Percentiles rank a stretch among this genome's conserved stretches.
Conservation (phyloP, 1,140 invertebrate species). For the Cepaea nemoralis region DNA sequence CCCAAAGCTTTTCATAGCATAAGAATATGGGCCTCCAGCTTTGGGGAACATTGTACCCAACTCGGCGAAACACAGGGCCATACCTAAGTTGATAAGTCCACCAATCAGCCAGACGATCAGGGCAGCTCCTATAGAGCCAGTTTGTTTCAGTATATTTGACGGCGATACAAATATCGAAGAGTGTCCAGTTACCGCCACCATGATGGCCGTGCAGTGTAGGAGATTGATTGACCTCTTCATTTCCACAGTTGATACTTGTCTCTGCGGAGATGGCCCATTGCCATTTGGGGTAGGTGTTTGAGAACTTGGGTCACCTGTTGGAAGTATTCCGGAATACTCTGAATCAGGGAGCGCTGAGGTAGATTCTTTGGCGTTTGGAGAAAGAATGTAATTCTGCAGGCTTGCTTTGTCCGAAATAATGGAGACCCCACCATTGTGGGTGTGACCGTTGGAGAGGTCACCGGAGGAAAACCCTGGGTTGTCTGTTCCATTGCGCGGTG, state of each 20-base stretch:
- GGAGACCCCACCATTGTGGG: background rate
- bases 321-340: background rate
- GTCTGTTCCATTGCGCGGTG: background rate
- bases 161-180: constrained; percentile 65
- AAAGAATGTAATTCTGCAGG: background rate
- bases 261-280: background rate
- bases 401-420: constrained; percentile 15
- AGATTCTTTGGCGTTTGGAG: background rate
- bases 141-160: constrained; percentile 51
- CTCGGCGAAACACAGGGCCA: constrained; percentile 96
- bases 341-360: background rate
- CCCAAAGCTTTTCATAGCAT: constrained; percentile 90
- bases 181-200: constrained; percentile 65
- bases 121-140: constrained; percentile 73
- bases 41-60: constrained; percentile 92
- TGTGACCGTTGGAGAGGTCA: background rate
- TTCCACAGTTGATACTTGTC: constrained; percentile 21
- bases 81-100: constrained; percentile 81
- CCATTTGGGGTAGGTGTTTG: background rate
- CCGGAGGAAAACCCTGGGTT: background rate
- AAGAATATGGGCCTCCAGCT: constrained; percentile 97
- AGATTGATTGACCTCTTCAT: constrained; percentile 64
- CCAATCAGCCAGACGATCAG: constrained; percentile 92
- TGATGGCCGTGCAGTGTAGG: constrained; percentile 57
- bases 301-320: background rate